Percentiles rank a stretch among this genome's conserved stretches.
phyloP scores from a whole-genome alignment of 2,888 invertebrate species.

The Pteria penguin region DNA sequence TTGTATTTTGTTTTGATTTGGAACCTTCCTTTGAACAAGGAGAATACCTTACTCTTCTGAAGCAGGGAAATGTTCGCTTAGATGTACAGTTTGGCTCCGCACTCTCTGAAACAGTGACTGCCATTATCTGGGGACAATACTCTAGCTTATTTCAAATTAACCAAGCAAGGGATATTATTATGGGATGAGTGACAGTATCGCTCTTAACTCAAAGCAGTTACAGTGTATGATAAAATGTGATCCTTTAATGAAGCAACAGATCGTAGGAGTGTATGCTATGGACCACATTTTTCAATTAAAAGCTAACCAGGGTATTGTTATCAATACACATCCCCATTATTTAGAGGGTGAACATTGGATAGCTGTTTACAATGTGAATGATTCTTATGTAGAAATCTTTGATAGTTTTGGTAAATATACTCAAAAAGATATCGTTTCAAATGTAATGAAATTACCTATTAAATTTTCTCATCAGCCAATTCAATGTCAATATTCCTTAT shows the following conservation, averaged over 20 bases:
- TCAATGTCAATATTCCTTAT: conserved; percentile 1
- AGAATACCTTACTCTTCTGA: conserved; percentile 18
- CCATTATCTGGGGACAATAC: conserved; percentile 18
- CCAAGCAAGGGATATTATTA: conserved; percentile 15
- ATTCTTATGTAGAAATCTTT: conserved; percentile 8
- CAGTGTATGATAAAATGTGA: conserved; percentile 16
- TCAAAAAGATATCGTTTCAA: not conserved
- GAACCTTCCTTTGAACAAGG: conserved; percentile 19
- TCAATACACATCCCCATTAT: conserved; percentile 18
- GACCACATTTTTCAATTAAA: conserved; percentile 8
- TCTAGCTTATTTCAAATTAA: conserved; percentile 8
- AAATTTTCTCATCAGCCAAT: not conserved
- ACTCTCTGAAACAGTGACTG: conserved; percentile 7
- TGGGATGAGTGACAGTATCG: not conserved
- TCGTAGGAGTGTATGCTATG: conserved; percentile 9
- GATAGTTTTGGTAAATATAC: conserved; percentile 7
- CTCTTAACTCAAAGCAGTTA: conserved; percentile 3
- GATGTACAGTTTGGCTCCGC: conserved; percentile 22
- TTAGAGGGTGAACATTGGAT: conserved; percentile 23
- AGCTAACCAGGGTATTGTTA: conserved; percentile 1
- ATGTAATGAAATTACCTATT: not conserved
- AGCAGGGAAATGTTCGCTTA: conserved; percentile 33
- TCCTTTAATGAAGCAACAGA: conserved; percentile 4
- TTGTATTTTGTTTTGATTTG: conserved; percentile 24
- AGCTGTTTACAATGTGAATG: conserved; percentile 8